Evolutionary conservation across 2,888 invertebrate species (phyloP).

Genomic region (Catonia carolina): DNA sequence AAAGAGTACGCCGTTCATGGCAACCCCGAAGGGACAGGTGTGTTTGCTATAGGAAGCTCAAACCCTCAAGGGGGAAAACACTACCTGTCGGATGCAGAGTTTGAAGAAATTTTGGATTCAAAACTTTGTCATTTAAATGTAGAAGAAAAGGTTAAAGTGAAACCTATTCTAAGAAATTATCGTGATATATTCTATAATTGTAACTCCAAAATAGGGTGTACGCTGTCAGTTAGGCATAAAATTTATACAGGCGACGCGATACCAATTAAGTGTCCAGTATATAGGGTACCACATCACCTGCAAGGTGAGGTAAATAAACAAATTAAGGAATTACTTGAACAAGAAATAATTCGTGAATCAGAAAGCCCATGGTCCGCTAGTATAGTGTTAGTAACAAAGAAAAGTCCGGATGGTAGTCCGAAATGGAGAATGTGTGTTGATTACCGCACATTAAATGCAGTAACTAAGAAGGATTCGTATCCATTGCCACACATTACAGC

Average conservation of each 20-base stretch:
- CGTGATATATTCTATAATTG: too few species aligned
- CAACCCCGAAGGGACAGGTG: too few species aligned
- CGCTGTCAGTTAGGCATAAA: background rate
- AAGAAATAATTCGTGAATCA: slow-evolving; percentile 34
- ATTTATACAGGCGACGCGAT: background rate
- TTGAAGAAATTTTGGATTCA: too few species aligned
- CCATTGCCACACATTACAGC: slow-evolving; percentile 38
- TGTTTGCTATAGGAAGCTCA: too few species aligned
- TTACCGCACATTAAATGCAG: slow-evolving; percentile 35
- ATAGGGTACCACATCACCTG: slow-evolving; percentile 15
- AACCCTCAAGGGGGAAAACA: too few species aligned
- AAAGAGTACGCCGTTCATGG: too few species aligned
- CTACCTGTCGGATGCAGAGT: too few species aligned
- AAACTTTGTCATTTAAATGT: too few species aligned
- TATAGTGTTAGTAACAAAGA: slow-evolving; percentile 39
- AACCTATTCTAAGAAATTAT: too few species aligned
- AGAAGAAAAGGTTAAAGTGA: too few species aligned
- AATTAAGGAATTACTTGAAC: slow-evolving; percentile 33
- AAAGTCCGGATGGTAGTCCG: slow-evolving; percentile 31
- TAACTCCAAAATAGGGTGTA: background rate
- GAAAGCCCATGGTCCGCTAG: slow-evolving; percentile 39
- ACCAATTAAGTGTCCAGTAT: background rate
- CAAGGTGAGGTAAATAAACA: slow-evolving; percentile 23
- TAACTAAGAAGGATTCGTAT: slow-evolving; percentile 36
- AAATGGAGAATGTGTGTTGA: slow-evolving; percentile 35